Conservation (phyloP, 2,888 invertebrate genomes). For the Drosophila anomalata region DNA sequence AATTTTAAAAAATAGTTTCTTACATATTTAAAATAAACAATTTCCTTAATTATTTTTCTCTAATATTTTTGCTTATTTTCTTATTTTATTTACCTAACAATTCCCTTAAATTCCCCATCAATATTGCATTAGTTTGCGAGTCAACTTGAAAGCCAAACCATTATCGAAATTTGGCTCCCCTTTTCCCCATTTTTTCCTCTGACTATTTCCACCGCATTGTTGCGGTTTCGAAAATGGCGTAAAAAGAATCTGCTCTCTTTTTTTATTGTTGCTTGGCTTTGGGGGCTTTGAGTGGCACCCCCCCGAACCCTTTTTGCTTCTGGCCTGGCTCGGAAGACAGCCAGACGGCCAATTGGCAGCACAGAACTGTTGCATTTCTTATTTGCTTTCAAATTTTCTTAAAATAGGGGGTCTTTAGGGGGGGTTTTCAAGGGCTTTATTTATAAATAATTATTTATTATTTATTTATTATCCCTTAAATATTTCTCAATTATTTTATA, state of each 20-base stretch:
- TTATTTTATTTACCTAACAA: neutral
- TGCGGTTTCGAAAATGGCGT: slow-evolving; percentile 31
- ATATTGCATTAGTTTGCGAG: neutral
- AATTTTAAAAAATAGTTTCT: too few relatives aligned
- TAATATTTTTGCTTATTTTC: neutral
- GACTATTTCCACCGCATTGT: slow-evolving; percentile 3
- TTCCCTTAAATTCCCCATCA: neutral
- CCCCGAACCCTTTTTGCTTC: slow-evolving; percentile 32
- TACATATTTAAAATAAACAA: too few relatives aligned
- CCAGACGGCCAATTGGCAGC: slow-evolving; percentile 34
- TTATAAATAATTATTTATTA: too few relatives aligned
- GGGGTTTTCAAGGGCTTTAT: neutral
- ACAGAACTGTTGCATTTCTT: slow-evolving; percentile 71
- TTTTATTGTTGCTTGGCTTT: slow-evolving; percentile 18
- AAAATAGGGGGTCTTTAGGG: neutral
- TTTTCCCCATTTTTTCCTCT: neutral
- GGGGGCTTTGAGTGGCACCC: slow-evolving; percentile 15
- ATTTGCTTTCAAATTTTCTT: neutral
- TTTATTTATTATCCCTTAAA: neutral
- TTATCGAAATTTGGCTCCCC: slow-evolving; percentile 10
- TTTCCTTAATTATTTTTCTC: neutral
- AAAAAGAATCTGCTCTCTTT: slow-evolving; percentile 26
- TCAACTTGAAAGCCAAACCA: neutral
- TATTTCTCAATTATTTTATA: too few relatives aligned
- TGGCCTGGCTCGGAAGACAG: slow-evolving; percentile 43